Evolutionary conservation across 1,140 invertebrate genomes (phyloP).

Genomic region (Hypsibius dujardini): DNA sequence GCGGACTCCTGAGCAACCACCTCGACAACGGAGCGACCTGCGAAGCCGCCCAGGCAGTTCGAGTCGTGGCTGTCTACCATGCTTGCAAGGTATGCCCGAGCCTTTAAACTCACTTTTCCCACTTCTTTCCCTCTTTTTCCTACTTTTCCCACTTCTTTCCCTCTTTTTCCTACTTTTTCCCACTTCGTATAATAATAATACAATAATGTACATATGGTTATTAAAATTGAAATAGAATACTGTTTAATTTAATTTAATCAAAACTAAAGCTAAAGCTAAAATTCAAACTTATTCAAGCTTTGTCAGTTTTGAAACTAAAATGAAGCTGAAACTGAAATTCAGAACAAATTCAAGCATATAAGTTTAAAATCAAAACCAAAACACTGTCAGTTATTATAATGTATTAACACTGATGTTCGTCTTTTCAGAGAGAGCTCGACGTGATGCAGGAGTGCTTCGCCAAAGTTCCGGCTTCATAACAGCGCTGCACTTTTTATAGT

Average conservation of each 20-base stretch:
- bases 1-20: background rate
- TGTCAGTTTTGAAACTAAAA: no score
- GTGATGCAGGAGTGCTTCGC: background rate
- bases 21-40: background rate
- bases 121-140: no score
- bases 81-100: background rate
- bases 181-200: no score
- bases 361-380: no score
- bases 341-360: no score
- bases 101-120: no score
- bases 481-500: background rate
- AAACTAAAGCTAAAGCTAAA: background rate
- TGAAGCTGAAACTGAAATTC: no score
- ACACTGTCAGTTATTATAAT: background rate
- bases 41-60: background rate
- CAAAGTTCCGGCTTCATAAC: background rate
- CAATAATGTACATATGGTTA: no score
- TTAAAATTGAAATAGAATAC: background rate
- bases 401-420: slow-evolving; percentile 1
- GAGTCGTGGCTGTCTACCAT: slow-evolving; percentile 1
- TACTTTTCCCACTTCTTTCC: no score
- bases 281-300: slow-evolving; percentile 3
- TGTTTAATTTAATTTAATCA: background rate
- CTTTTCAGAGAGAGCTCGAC: slow-evolving; percentile 9
- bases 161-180: no score